Evolutionary conservation across 2,888 invertebrate genomes (phyloP).

Genomic region (Temnothorax rugatulus): DNA sequence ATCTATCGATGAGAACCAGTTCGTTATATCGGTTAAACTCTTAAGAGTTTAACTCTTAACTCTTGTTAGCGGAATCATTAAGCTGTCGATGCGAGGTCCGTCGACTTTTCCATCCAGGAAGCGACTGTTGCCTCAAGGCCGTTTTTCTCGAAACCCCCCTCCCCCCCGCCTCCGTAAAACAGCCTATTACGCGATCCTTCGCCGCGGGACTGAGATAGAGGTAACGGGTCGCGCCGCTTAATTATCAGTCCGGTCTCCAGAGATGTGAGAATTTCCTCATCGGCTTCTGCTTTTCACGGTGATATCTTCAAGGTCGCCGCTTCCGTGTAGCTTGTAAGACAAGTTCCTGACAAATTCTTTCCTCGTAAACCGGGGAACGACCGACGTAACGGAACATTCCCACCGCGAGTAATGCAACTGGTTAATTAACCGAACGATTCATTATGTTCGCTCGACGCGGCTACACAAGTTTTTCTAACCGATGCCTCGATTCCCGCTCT

Average conservation of each 20-base stretch:
- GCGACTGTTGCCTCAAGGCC: neutral
- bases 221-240: constrained; percentile 39
- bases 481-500: neutral
- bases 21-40: neutral
- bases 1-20: neutral
- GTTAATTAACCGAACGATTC: constrained; percentile 31
- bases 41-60: too few species aligned
- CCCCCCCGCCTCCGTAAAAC: neutral
- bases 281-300: constrained; percentile 1
- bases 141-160: neutral
- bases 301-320: constrained; percentile 38
- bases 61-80: constrained; percentile 24
- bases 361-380: constrained; percentile 18
- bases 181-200: constrained; percentile 14
- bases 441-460: constrained; percentile 2
- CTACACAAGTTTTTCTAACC: neutral
- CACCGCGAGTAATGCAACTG: neutral
- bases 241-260: constrained; percentile 28
- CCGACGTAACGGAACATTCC: constrained; percentile 40
- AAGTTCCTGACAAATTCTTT: constrained; percentile 30
- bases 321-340: constrained; percentile 19
- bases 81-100: neutral
- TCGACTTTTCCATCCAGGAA: constrained; percentile 3
- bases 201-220: neutral
- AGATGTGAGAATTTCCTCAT: constrained; percentile 36